Base-by-base conservation (phyloP, 2,888 invertebrate species). In the Chrysolina haemoptera region DNA sequence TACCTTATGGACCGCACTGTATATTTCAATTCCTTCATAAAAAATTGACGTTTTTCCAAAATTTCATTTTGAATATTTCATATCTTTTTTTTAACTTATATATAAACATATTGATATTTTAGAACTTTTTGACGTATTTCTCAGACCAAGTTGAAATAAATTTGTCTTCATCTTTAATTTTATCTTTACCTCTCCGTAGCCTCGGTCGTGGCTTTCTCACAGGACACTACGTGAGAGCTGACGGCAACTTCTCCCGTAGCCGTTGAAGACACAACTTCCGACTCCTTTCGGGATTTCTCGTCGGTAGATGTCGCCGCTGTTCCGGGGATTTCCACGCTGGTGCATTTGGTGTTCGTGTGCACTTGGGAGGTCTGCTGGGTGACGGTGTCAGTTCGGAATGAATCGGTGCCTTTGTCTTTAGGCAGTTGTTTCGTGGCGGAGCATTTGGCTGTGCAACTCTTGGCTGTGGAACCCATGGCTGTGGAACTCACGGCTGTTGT, bases 371-470 rank as follows among this genome's bases (percentile, higher is more conserved):
- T 59, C 14, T 59, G 59, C 8, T 59, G 59, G 6, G 27, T 27
- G n/a, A 16, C 48, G 16, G n/a, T 46, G 43, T 48, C 65, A 1
- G 43, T 46, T 16, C 46, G 10, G 1, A 20, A 18, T 6, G 22
- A 22, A 1, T 14, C 69, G 14, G 41, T 48, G 4, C 46, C 35
- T 27, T 43, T 43, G 11, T 43, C 43, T 12, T 43, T 43, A 1
- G 46, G 35, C 12, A 16, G 53, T 16, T 50, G 11, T 2, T 70
- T 59, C 8, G 55, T 53, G 2, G 40, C 55, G 20, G 68, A 72
- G 9, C 48, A 67, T 40, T 68, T 35, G 10, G n/a, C n/a, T n/a
- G n/a, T n/a, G n/a, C n/a, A n/a, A n/a, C n/a, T n/a, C n/a, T n/a
- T n/a, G n/a, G n/a, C n/a, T n/a, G n/a, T n/a, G n/a, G n/a, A n/a